Conservation (phyloP, 2,888 invertebrate species). For the Carcina quercana region DNA sequence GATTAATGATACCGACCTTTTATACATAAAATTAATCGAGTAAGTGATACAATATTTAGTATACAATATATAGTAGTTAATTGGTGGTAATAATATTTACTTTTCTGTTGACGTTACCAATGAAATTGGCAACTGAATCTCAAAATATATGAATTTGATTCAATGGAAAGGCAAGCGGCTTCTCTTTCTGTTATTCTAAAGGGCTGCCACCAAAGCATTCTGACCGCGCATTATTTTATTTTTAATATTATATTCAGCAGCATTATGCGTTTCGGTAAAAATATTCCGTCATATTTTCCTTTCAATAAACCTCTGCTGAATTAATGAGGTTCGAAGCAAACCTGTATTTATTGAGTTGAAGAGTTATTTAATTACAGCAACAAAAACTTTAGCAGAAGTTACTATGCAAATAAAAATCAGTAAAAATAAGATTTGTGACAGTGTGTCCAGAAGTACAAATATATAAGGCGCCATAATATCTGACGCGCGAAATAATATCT, state of each 20-base stretch:
- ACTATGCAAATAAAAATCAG: too few relatives aligned
- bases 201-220: slow-evolving; percentile 70
- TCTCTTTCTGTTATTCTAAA: slow-evolving; percentile 63
- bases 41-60: too few relatives aligned
- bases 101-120: slow-evolving; percentile 50
- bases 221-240: slow-evolving; percentile 44
- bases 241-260: slow-evolving; percentile 55
- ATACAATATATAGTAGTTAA: too few relatives aligned
- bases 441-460: too few relatives aligned
- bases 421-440: too few relatives aligned
- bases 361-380: too few relatives aligned
- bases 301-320: slow-evolving; percentile 20
- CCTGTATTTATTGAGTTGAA: too few relatives aligned
- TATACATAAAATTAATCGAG: too few relatives aligned
- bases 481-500: too few relatives aligned
- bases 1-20: too few relatives aligned
- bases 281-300: slow-evolving; percentile 51
- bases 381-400: too few relatives aligned
- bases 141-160: slow-evolving; percentile 76
- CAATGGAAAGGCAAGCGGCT: slow-evolving; percentile 74
- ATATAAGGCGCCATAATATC: too few relatives aligned
- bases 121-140: slow-evolving; percentile 74
- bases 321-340: slow-evolving; percentile 16
- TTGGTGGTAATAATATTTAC: slow-evolving; percentile 13
- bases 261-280: slow-evolving; percentile 43